Conservation (phyloP, 1,140 invertebrate species). For the Muscidifurax raptorellus region DNA sequence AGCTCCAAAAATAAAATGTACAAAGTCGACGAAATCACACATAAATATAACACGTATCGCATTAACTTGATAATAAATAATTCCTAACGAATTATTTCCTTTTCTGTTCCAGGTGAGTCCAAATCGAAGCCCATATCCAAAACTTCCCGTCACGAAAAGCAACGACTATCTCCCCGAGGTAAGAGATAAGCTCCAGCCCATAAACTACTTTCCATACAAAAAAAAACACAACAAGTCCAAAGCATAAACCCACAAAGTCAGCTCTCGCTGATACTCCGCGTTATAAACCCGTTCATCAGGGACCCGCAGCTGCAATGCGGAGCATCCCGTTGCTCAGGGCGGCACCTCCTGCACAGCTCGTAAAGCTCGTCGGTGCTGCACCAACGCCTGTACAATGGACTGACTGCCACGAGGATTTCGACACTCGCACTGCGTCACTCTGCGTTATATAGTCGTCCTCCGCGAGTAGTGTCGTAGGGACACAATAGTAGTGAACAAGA, state of each 20-base stretch:
- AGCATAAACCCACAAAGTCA: background rate
- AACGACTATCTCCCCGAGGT: slow-evolving; percentile 58
- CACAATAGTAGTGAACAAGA: slow-evolving; percentile 56
- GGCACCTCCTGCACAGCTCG: background rate
- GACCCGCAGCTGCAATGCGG: background rate
- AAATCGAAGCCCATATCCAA: slow-evolving; percentile 63
- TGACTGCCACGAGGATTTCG: background rate
- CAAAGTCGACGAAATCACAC: background rate
- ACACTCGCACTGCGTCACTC: background rate
- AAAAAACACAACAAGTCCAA: background rate
- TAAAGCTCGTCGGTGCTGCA: background rate
- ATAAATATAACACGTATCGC: too few species aligned
- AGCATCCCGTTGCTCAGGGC: background rate
- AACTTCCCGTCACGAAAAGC: slow-evolving; percentile 56
- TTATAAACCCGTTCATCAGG: background rate
- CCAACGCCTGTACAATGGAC: background rate
- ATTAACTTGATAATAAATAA: background rate
- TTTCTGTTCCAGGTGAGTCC: slow-evolving; percentile 71
- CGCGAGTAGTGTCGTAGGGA: background rate
- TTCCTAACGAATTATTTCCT: background rate
- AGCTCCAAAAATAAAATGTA: background rate
- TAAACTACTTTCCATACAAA: background rate
- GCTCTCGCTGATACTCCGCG: background rate
- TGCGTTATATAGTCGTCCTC: background rate
- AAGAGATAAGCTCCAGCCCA: slow-evolving; percentile 46